Percentiles rank a stretch among this genome's conserved stretches.
phyloP scores from a whole-genome alignment of 1,140 invertebrate genomes.

The Trichomalopsis sarcophagae region DNA sequence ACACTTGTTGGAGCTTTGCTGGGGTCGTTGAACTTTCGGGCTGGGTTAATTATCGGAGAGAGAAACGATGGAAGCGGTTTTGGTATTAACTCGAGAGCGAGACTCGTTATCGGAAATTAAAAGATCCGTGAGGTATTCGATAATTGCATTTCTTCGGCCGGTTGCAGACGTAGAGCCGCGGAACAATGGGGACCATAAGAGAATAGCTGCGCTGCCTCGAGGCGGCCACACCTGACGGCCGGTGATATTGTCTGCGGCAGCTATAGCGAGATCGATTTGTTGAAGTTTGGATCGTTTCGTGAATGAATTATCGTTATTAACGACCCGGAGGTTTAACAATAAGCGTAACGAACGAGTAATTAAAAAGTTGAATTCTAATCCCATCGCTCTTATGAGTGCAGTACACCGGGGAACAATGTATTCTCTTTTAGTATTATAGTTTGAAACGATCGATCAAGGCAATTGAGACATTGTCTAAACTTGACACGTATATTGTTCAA shows the following conservation, averaged over 20 bases:
- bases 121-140: background rate
- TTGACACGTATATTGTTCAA: background rate
- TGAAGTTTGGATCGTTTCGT: no score
- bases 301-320: no score
- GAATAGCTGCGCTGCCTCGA: no score
- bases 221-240: background rate
- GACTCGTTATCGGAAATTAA: background rate
- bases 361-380: background rate
- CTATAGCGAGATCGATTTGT: background rate
- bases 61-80: background rate
- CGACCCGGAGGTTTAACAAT: no score
- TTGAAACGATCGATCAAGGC: no score
- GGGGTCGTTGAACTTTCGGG: background rate
- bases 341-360: background rate
- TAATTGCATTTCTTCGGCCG: background rate
- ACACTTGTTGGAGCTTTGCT: conserved; percentile 20
- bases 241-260: background rate
- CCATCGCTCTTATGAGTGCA: background rate
- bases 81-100: no score
- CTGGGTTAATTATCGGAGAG: background rate
- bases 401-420: no score
- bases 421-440: background rate
- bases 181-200: no score
- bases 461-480: background rate
- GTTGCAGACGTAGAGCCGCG: background rate